Conservation (phyloP, 1,140 invertebrate species). For the Pachypeltis micranthus region DNA sequence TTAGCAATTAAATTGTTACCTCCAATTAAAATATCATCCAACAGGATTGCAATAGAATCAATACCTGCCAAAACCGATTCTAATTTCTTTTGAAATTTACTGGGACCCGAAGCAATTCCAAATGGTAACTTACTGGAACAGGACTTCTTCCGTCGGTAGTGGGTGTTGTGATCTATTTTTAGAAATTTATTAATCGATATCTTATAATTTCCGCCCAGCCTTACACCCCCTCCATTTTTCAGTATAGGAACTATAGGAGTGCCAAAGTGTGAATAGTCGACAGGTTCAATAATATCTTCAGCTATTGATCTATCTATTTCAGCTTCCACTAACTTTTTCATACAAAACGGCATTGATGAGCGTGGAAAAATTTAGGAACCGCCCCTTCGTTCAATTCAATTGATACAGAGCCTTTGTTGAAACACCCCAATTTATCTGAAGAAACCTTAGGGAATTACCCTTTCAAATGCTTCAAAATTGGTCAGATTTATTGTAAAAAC, state of each 20-base stretch:
- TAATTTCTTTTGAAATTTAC: neutral
- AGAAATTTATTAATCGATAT: neutral
- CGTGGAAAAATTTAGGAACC: too few relatives aligned
- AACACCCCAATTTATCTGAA: too few relatives aligned
- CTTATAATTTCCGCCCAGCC: neutral
- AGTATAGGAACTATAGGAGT: neutral
- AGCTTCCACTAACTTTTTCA: too few relatives aligned
- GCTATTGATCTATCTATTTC: too few relatives aligned
- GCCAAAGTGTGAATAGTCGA: neutral
- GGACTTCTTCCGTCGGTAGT: neutral
- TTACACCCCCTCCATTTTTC: neutral
- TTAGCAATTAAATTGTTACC: neutral
- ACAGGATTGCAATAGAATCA: neutral
- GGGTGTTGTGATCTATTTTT: neutral
- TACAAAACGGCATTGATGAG: too few relatives aligned
- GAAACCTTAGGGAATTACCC: too few relatives aligned
- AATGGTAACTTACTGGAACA: neutral
- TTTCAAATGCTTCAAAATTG: too few relatives aligned
- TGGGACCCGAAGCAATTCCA: neutral
- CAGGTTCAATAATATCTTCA: neutral
- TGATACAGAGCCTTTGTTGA: too few relatives aligned
- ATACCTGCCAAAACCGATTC: conserved; percentile 11
- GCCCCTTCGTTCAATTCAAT: too few relatives aligned
- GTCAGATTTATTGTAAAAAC: too few relatives aligned
- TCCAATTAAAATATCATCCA: conserved; percentile 12